These are phyloP conservation scores for Scarus forsteni DNA, from an alignment of 2,797 vertebrate species.

Conservation along the genomic window DNA sequence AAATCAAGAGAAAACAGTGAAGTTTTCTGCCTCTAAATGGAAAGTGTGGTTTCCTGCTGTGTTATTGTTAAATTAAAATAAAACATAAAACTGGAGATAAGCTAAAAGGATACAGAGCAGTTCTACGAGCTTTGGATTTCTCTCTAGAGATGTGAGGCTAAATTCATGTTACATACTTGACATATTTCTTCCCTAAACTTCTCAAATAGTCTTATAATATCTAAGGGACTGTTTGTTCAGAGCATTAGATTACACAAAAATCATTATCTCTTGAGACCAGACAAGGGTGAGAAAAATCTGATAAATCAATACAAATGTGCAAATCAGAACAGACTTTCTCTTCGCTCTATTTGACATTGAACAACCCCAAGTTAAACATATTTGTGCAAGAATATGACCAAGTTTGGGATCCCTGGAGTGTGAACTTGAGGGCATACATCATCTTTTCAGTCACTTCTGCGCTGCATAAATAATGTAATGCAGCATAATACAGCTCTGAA, in stretches of 20 bases:
- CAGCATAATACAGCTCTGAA: too few relatives aligned
- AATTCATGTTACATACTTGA: background rate
- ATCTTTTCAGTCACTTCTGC: background rate
- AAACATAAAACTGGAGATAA: background rate
- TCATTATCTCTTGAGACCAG: background rate
- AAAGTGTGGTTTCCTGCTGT: background rate
- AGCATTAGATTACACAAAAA: background rate
- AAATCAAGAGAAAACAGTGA: background rate
- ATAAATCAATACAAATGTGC: background rate
- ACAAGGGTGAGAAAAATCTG: too few relatives aligned
- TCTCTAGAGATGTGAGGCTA: background rate
- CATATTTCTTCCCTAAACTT: background rate
- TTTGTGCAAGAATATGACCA: background rate
- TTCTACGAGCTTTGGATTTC: background rate
- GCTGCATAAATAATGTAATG: background rate
- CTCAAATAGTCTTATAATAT: background rate
- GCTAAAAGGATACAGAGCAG: background rate
- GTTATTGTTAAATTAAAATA: slow-evolving; percentile 1
- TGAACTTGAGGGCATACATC: too few relatives aligned
- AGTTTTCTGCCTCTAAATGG: background rate
- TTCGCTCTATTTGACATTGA: background rate
- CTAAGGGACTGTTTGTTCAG: background rate
- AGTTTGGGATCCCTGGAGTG: background rate
- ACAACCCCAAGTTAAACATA: background rate
- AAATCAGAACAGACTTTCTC: background rate